phyloP scores from a whole-genome alignment of 2,113 vertebrate species.

The Gymnogyps californianus region DNA sequence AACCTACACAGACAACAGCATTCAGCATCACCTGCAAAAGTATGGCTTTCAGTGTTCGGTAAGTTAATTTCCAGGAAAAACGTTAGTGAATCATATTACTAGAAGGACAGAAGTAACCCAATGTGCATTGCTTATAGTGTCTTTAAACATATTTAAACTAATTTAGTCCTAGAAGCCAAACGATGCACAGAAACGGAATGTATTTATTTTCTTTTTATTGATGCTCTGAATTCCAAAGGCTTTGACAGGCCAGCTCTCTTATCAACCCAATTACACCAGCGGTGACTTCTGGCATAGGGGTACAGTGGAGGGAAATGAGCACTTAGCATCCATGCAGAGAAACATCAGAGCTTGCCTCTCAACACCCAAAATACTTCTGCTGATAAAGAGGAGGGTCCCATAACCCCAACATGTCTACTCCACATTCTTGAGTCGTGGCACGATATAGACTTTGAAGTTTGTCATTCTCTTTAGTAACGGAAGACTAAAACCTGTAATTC shows the following conservation, averaged over 20 bases:
- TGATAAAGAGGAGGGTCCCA: neutral
- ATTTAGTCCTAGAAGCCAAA: neutral
- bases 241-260: neutral
- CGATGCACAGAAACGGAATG: neutral
- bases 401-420: neutral
- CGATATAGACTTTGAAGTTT: neutral
- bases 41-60: neutral
- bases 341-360: neutral
- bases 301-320: neutral
- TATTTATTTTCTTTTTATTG: neutral
- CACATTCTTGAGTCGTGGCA: neutral
- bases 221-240: neutral
- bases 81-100: neutral
- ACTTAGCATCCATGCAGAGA: neutral
- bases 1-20: conserved; percentile 65
- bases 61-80: neutral
- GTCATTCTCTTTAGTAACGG: neutral
- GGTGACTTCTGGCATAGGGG: neutral
- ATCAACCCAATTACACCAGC: neutral
- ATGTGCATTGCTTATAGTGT: neutral
- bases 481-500: neutral
- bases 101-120: neutral
- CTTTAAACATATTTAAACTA: neutral
- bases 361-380: neutral
- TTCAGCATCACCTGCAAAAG: neutral